phyloP scores from a whole-genome alignment of 2,797 vertebrate species.

The Sebastes itinus region DNA sequence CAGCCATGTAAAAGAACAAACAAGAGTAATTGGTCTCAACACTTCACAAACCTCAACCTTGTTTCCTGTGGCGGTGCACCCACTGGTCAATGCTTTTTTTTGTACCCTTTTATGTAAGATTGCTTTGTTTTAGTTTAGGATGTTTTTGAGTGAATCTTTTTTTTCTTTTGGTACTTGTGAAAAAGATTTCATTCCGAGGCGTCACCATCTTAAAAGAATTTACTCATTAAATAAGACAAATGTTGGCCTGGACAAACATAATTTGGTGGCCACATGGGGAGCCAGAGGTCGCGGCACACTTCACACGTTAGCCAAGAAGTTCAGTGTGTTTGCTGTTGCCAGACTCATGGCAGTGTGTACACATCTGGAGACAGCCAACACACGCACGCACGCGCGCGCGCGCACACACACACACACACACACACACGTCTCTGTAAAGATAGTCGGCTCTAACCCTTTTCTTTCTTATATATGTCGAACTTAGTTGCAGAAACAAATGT shows the following conservation, averaged over 20 bases:
- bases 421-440: neutral
- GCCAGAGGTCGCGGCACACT: constrained; percentile 60
- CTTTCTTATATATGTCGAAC: neutral
- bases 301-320: constrained; percentile 51
- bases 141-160: neutral
- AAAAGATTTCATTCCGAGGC: neutral
- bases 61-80: constrained; percentile 11
- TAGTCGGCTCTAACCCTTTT: neutral
- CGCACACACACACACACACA: neutral
- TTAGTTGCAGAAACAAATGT: no score
- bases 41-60: constrained; percentile 14
- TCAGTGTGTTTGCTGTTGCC: constrained; percentile 57
- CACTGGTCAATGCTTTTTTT: no score
- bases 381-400: neutral
- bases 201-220: neutral
- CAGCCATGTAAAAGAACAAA: constrained; percentile 58
- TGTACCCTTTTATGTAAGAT: neutral
- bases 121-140: neutral
- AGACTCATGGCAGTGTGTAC: constrained; percentile 40
- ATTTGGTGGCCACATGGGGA: constrained; percentile 50
- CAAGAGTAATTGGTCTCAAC: constrained; percentile 36
- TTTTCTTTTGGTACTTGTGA: neutral
- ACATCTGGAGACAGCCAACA: constrained; percentile 60
- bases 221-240: constrained; percentile 27
- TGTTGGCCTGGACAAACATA: constrained; percentile 45